phyloP scores from a whole-genome alignment of 2,888 invertebrate genomes.

The Penaeus monodon region DNA sequence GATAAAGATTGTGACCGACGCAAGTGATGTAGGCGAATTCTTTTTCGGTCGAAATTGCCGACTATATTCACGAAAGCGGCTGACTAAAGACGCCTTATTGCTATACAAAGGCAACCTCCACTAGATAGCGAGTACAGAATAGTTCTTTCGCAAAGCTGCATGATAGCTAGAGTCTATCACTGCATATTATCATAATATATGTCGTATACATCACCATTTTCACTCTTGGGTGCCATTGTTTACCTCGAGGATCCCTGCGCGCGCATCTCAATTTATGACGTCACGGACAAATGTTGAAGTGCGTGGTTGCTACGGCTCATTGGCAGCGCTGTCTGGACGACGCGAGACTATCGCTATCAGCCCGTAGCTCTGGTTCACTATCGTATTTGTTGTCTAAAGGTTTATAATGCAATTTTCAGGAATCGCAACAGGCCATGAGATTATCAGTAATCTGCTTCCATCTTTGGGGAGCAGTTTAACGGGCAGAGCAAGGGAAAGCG shows the following conservation, averaged over 20 bases:
- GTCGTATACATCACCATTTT: slow-evolving; percentile 36
- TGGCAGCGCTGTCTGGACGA: not conserved
- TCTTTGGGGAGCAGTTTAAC: too few species aligned
- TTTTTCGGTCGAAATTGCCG: too few species aligned
- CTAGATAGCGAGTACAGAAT: not conserved
- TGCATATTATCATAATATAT: slow-evolving; percentile 30
- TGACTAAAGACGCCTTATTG: too few species aligned
- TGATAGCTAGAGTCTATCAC: not conserved
- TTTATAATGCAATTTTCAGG: too few species aligned
- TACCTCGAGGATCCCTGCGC: slow-evolving; percentile 26
- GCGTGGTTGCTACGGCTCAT: slow-evolving; percentile 23
- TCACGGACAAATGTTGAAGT: slow-evolving; percentile 27
- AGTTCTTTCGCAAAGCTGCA: not conserved
- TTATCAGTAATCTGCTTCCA: too few species aligned
- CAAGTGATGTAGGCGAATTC: too few species aligned
- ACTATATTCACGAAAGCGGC: too few species aligned
- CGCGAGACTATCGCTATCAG: not conserved
- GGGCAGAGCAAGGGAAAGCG: too few species aligned
- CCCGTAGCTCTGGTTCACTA: not conserved
- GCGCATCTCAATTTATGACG: slow-evolving; percentile 36
- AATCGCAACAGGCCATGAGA: too few species aligned
- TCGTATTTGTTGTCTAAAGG: not conserved
- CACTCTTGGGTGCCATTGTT: slow-evolving; percentile 21
- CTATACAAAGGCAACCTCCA: too few species aligned
- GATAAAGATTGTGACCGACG: too few species aligned